phyloP scores from a whole-genome alignment of 23 tunicate species.

The Trididemnum clinides region DNA sequence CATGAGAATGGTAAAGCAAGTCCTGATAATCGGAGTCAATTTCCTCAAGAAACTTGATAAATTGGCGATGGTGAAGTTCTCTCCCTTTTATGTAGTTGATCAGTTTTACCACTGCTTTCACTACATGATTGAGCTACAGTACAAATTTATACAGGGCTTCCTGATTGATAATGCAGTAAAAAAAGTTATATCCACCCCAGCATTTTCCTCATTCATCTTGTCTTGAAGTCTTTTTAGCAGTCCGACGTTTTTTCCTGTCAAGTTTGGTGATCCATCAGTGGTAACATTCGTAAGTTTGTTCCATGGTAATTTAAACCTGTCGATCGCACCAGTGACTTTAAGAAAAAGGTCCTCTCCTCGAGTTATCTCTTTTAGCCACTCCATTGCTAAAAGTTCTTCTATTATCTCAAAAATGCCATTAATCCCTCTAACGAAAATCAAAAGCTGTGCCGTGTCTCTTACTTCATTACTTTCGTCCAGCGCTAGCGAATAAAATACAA shows the following conservation, averaged over 20 bases:
- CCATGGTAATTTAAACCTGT: slow-evolving; percentile 8
- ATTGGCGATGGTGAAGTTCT: slow-evolving; percentile 37
- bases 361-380: slow-evolving; percentile 7
- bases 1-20: slow-evolving; percentile 38
- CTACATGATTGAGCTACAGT: slow-evolving; percentile 37
- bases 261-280: slow-evolving; percentile 39
- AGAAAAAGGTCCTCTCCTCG: slow-evolving; percentile 34
- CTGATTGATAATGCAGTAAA: slow-evolving; percentile 26
- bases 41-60: slow-evolving; percentile 37
- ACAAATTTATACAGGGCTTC: slow-evolving; percentile 24
- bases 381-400: slow-evolving; percentile 46
- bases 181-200: slow-evolving; percentile 5
- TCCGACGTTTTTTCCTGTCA: slow-evolving; percentile 38
- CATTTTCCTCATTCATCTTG: slow-evolving; percentile 9
- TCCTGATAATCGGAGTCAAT: slow-evolving; percentile 33
- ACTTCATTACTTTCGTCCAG: slow-evolving; percentile 34
- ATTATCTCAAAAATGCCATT: slow-evolving; percentile 34
- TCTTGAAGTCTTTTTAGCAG: slow-evolving; percentile 41
- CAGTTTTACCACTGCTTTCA: slow-evolving; percentile 46
- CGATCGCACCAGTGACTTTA: slow-evolving; percentile 19
- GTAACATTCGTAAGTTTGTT: slow-evolving; percentile 34
- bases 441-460: too few relatives aligned
- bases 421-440: slow-evolving; percentile 42
- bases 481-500: too few relatives aligned
- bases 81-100: slow-evolving; percentile 30